These are phyloP conservation scores for Baryphthengus martii DNA, from an alignment of 2,113 vertebrate species.

Conservation along the genomic window DNA sequence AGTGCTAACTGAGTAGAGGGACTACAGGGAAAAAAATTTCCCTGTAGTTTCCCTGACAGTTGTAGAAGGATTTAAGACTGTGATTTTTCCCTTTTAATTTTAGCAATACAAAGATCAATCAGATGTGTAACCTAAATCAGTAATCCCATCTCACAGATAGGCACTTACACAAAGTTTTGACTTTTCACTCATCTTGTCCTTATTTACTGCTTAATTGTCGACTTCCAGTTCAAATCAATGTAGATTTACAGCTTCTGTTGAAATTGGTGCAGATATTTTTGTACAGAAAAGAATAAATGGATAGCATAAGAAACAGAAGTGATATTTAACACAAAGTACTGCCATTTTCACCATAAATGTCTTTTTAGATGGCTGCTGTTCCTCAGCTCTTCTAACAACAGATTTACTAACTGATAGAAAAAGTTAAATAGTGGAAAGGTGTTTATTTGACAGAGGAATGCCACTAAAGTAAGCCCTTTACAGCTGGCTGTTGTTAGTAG, in stretches of 20 bases:
- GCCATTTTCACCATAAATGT: not conserved
- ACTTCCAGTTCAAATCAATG: not conserved
- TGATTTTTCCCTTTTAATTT: not conserved
- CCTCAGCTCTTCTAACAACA: not conserved
- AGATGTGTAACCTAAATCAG: not conserved
- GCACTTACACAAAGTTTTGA: not conserved
- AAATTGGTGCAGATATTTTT: not conserved
- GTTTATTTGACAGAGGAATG: not conserved
- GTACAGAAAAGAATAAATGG: not conserved
- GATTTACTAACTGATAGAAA: not conserved
- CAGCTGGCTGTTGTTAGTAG: not conserved
- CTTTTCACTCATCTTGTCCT: not conserved
- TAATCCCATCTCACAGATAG: not conserved
- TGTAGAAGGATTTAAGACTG: not conserved
- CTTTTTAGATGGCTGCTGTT: not conserved
- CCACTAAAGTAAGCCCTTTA: not conserved
- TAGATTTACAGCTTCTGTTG: not conserved
- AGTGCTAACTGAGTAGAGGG: not conserved
- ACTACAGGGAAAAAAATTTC: not conserved
- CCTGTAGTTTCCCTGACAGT: no score
- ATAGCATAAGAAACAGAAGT: not conserved
- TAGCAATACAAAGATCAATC: not conserved
- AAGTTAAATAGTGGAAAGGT: not conserved
- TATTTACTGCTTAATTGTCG: not conserved
- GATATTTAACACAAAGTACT: not conserved